phyloP scores from a whole-genome alignment of 2,113 vertebrate genomes.

The Dissostichus mawsoni region DNA sequence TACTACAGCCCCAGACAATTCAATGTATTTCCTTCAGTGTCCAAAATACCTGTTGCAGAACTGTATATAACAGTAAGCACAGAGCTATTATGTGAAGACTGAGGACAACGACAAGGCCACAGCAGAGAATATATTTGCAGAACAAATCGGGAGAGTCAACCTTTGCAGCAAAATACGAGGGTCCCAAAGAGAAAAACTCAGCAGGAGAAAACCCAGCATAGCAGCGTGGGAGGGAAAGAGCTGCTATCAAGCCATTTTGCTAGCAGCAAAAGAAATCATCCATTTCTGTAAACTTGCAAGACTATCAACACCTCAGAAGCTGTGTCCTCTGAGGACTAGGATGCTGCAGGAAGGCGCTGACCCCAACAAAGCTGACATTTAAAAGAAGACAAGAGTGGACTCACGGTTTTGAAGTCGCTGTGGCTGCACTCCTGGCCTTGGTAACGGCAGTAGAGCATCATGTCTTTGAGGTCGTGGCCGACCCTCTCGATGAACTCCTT shows the following conservation, averaged over 20 bases:
- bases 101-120: conserved; percentile 39
- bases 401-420: conserved; percentile 97
- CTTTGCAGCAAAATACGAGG: conserved; percentile 23
- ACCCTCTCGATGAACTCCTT: conserved; percentile 95
- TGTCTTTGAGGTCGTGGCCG: conserved; percentile 96
- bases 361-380: conserved; percentile 49
- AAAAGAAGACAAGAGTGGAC: conserved; percentile 69
- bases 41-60: conserved; percentile 46
- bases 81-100: conserved; percentile 21
- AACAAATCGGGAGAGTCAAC: conserved; percentile 39
- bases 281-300: conserved; percentile 14
- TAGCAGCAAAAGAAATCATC: background rate
- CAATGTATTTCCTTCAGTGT: conserved; percentile 13
- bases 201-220: conserved; percentile 36
- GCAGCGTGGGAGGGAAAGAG: conserved; percentile 59
- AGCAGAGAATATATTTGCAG: conserved; percentile 33
- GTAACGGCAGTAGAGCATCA: conserved; percentile 99
- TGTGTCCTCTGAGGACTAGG: conserved; percentile 5
- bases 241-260: conserved; percentile 61
- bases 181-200: conserved; percentile 19
- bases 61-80: conserved; percentile 2
- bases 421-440: conserved; percentile 94
- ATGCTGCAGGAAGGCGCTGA: conserved; percentile 2
- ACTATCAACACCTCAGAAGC: conserved; percentile 22
- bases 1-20: conserved; percentile 26